These are phyloP conservation scores for Balanococcus diminutus DNA, from an alignment of 2,888 invertebrate species.

Conservation along the genomic window DNA sequence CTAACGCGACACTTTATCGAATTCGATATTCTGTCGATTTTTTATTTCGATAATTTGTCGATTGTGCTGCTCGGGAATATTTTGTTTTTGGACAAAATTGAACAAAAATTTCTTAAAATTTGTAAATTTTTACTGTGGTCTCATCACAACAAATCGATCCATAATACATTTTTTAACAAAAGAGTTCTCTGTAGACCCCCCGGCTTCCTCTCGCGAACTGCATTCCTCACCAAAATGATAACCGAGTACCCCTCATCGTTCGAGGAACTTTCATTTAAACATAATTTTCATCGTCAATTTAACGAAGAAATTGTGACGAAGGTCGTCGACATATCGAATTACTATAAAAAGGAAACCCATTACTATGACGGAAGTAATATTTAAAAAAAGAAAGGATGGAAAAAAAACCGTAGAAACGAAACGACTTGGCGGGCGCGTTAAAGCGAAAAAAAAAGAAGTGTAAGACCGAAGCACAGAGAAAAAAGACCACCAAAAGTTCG, in stretches of 20 bases:
- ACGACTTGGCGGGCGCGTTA: slow-evolving; percentile 26
- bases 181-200: background rate
- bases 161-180: background rate
- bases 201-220: background rate
- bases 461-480: background rate
- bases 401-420: slow-evolving; percentile 11
- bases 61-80: too few relatives aligned
- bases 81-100: too few relatives aligned
- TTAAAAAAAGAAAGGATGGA: too few relatives aligned
- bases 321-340: slow-evolving; percentile 50
- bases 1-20: too few relatives aligned
- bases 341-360: slow-evolving; percentile 44
- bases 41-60: too few relatives aligned
- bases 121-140: too few relatives aligned
- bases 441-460: slow-evolving; percentile 23
- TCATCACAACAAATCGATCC: background rate
- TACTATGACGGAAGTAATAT: slow-evolving; percentile 46
- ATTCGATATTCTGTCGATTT: too few relatives aligned
- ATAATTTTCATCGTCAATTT: slow-evolving; percentile 38
- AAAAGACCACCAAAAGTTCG: slow-evolving; percentile 42
- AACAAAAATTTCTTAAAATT: too few relatives aligned
- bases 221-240: background rate
- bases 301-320: slow-evolving; percentile 18
- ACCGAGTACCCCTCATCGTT: background rate
- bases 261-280: background rate